Percentiles rank a stretch among this genome's conserved stretches.
Conservation (phyloP, 2,113 vertebrate genomes). For the Eidolon helvum region DNA sequence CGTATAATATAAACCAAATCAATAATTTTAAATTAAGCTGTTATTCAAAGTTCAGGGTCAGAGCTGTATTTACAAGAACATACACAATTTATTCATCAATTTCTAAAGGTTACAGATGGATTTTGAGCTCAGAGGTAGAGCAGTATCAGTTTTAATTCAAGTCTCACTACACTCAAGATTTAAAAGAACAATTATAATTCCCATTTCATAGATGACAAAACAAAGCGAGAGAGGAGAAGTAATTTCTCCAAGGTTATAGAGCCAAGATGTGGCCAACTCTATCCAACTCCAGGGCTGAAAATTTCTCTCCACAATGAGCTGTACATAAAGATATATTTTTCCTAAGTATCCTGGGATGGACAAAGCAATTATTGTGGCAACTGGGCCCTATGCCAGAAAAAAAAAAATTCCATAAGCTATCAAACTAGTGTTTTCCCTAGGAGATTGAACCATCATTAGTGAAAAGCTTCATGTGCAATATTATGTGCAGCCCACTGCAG, state of each 20-base stretch:
- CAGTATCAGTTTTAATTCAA: neutral
- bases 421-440: constrained; percentile 25
- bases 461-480: constrained; percentile 50
- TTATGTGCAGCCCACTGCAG: neutral
- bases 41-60: neutral
- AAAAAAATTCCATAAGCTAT: too few species aligned
- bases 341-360: neutral
- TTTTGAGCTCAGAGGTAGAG: neutral
- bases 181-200: neutral
- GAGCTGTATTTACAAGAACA: neutral
- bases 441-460: constrained; percentile 64
- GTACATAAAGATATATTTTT: neutral
- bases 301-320: neutral
- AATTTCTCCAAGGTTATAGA: neutral
- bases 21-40: neutral
- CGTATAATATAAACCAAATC: neutral
- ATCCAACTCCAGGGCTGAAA: neutral
- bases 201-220: neutral
- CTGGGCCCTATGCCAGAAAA: constrained; percentile 48
- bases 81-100: neutral
- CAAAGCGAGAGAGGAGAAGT: neutral
- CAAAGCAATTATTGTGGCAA: constrained; percentile 11
- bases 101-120: neutral
- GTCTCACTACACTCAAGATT: neutral
- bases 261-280: neutral